phyloP scores from a whole-genome alignment of 1,140 invertebrate genomes.

The Rhysida immarginata region DNA sequence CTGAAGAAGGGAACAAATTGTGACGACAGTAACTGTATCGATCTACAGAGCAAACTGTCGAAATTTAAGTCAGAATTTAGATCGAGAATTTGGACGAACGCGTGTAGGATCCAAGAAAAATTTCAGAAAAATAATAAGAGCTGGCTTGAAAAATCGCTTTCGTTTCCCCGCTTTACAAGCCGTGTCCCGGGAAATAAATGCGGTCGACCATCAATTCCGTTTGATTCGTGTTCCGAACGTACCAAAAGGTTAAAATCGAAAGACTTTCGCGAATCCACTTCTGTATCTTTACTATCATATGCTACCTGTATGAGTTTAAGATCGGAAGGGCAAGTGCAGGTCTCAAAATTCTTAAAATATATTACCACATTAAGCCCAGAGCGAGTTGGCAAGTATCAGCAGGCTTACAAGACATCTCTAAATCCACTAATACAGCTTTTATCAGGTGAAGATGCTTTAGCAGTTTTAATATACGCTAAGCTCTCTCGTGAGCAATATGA shows the following conservation, averaged over 20 bases:
- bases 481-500: not conserved
- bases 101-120: not conserved
- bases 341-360: not conserved
- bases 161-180: not conserved
- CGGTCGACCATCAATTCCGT: not conserved
- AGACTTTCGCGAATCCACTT: not conserved
- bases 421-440: not conserved
- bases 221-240: not conserved
- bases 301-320: not conserved
- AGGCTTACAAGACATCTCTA: not conserved
- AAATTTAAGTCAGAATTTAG: not conserved
- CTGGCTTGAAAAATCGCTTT: not conserved
- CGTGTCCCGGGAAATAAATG: not conserved
- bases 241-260: not conserved
- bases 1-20: not conserved
- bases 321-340: not conserved
- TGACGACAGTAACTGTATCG: not conserved
- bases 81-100: not conserved
- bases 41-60: not conserved
- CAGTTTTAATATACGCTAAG: not conserved
- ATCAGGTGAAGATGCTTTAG: not conserved
- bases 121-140: not conserved
- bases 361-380: not conserved
- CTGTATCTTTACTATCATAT: not conserved
- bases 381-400: not conserved